These are phyloP conservation scores for Acleris laterana DNA, from an alignment of 2,888 invertebrate genomes.

Conservation along the genomic window DNA sequence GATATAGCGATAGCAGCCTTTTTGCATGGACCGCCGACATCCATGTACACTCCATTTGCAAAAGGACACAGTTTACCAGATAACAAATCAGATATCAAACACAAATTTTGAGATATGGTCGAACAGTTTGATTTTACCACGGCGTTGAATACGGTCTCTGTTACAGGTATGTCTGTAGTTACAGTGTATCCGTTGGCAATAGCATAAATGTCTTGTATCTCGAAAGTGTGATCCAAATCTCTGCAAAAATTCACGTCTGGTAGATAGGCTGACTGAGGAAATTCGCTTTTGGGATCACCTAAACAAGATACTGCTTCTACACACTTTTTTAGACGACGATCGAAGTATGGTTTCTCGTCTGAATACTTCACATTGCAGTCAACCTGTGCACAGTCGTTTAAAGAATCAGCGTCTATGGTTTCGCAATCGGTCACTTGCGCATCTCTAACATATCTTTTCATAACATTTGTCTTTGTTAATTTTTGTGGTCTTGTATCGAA, in stretches of 20 bases:
- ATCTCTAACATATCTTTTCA: constrained; percentile 15
- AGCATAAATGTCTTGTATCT: constrained; percentile 29
- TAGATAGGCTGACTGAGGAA: constrained; percentile 22
- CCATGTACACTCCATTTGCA: constrained; percentile 16
- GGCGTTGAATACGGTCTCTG: neutral
- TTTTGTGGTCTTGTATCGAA: constrained; percentile 22
- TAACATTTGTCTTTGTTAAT: constrained; percentile 3
- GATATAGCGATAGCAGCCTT: constrained; percentile 16
- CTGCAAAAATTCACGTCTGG: constrained; percentile 28
- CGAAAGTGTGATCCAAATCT: constrained; percentile 16
- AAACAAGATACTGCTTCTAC: constrained; percentile 15
- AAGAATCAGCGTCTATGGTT: constrained; percentile 22
- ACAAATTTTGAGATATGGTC: constrained; percentile 27
- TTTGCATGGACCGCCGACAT: constrained; percentile 12
- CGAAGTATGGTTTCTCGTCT: constrained; percentile 25
- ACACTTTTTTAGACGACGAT: constrained; percentile 18
- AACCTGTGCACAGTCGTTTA: constrained; percentile 25
- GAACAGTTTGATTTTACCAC: constrained; percentile 25
- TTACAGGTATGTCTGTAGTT: constrained; percentile 4
- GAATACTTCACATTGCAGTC: constrained; percentile 24
- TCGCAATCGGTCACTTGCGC: constrained; percentile 10
- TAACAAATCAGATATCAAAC: constrained; percentile 16
- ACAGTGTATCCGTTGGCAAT: constrained; percentile 11
- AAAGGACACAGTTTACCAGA: constrained; percentile 19
- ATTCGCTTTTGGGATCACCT: constrained; percentile 3